Conservation (phyloP, 2,888 invertebrate species). For the Rhaphigaster nebulosa region DNA sequence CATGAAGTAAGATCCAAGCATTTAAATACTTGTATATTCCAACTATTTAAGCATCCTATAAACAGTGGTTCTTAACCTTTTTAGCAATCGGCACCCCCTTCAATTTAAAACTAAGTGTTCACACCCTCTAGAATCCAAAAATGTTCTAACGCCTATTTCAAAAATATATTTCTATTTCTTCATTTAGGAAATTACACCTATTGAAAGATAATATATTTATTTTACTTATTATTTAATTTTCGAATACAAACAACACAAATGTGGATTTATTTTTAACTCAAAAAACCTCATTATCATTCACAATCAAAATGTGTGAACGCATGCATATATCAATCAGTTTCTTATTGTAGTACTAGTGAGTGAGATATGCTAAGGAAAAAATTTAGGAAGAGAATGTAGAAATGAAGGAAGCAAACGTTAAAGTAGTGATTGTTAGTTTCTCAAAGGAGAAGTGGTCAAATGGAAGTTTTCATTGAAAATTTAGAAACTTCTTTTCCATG, state of each 20-base stretch:
- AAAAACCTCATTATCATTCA: background rate
- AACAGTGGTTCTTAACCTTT: background rate
- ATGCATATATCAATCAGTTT: background rate
- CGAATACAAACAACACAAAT: too few species aligned
- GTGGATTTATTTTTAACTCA: background rate
- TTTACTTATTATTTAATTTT: too few species aligned
- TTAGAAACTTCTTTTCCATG: background rate
- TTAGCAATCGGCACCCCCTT: background rate
- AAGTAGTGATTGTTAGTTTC: background rate
- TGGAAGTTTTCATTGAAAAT: background rate
- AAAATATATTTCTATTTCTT: background rate
- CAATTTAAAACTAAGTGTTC: background rate
- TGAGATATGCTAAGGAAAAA: background rate
- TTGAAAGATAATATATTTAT: background rate
- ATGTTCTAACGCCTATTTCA: background rate
- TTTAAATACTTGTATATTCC: background rate
- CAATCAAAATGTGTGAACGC: background rate
- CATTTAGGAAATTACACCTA: background rate
- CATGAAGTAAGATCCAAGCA: background rate
- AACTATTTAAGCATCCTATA: background rate
- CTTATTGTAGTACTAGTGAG: background rate
- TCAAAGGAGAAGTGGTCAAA: background rate
- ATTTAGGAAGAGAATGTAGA: background rate
- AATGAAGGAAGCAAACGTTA: background rate
- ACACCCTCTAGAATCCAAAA: background rate